Evolutionary conservation across 2,888 invertebrate species (phyloP).

Genomic region (Heteropelma amictum): DNA sequence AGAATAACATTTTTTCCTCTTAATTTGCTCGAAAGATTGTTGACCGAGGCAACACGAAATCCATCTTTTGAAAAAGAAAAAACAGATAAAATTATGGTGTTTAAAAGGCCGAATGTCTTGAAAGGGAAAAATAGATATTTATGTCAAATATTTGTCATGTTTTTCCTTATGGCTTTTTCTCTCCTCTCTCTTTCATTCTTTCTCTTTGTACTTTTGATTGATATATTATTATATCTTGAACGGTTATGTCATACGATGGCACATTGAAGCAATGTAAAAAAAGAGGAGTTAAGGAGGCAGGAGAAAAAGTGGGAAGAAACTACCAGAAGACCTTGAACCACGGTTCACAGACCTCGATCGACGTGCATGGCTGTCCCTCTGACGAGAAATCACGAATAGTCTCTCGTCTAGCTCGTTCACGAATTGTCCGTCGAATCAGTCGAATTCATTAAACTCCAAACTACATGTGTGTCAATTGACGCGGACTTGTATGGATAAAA

Average conservation of each 20-base stretch:
- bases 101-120: too few species aligned
- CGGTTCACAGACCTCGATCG: slow-evolving; percentile 55
- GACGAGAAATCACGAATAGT: slow-evolving; percentile 34
- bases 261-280: slow-evolving; percentile 3
- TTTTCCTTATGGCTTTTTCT: too few species aligned
- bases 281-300: neutral
- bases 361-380: slow-evolving; percentile 26
- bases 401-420: slow-evolving; percentile 41
- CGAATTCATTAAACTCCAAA: slow-evolving; percentile 17
- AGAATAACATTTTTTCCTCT: too few species aligned
- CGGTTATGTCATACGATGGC: slow-evolving; percentile 44
- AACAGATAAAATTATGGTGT: too few species aligned
- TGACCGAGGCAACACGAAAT: too few species aligned
- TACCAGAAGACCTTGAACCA: slow-evolving; percentile 49
- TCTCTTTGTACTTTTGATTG: neutral
- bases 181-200: neutral
- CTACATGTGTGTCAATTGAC: neutral
- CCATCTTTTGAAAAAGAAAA: too few species aligned
- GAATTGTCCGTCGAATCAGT: slow-evolving; percentile 37
- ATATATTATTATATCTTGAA: slow-evolving; percentile 4
- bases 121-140: neutral
- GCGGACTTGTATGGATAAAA: too few species aligned
- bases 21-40: too few species aligned
- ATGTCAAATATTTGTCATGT: neutral
- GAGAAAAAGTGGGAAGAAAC: slow-evolving; percentile 17